Evolutionary conservation across 2,797 vertebrate genomes (phyloP), one percentile per base, ranked within the genome.

Genomic region (Nyctalus aviator): DNA sequence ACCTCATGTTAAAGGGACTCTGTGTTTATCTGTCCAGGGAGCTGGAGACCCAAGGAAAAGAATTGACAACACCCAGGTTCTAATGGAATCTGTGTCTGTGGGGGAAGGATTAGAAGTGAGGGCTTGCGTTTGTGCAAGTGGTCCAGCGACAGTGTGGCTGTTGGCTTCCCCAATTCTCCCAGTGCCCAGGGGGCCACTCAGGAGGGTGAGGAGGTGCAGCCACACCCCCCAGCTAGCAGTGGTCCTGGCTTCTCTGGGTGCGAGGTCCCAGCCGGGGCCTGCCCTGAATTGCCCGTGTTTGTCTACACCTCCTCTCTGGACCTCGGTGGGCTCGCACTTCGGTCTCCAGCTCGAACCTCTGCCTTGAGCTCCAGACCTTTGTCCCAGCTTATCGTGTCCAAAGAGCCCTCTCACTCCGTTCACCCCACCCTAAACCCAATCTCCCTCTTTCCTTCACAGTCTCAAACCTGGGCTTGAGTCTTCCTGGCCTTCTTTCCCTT

Each of bases 161-260:
- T 69, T 30, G 4, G 81, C 48, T 59, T n/a, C 35, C 21, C 44
- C 15, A 53, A 2, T 41, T 35, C 41, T 62, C 44, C 44, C 46
- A 30, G 48, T 41, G 76, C 27, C 76, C 59, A 50, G 27, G 41
- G 41, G 41, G 14, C n/a, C 0, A 0, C 66, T 14, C 1, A 8
- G 57, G 73, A 93, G n/a, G 14, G 32, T 6, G 18, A 57, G 11
- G 53, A 1, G 17, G 0, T 3, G 20, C 0, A 0, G 13, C 59
- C 76, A n/a, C 37, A 32, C 6, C 53, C 12, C 25, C 10, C 72
- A 72, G 92, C 72, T n/a, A 0, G 69, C 72, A 15, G 9, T 5
- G 32, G 44, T 5, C 44, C 77, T 64, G 32, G 68, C 55, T 62
- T 2, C 32, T 30, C n/a, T 15, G 25, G n/a, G 13, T 23, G 3